phyloP scores from a whole-genome alignment of 2,797 vertebrate genomes.

The Phalloptychus januarius region DNA sequence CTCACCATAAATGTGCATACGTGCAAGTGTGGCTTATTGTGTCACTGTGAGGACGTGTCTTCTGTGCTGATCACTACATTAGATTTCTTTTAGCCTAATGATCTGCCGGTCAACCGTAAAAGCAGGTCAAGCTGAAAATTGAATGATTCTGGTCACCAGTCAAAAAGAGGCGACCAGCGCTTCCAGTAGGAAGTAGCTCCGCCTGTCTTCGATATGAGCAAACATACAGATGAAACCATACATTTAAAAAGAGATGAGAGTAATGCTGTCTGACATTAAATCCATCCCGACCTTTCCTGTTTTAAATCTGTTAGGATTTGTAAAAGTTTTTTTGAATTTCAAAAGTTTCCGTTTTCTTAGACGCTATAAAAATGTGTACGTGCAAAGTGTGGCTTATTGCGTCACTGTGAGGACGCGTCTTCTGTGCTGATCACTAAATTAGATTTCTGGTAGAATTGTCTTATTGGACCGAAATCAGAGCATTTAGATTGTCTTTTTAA shows the following conservation, averaged over 20 bases:
- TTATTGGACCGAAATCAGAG: background rate
- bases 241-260: background rate
- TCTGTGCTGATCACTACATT: background rate
- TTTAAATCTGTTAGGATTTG: background rate
- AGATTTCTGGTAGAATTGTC: background rate
- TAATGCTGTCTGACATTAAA: background rate
- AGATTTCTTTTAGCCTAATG: conserved; percentile 5
- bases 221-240: background rate
- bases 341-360: background rate
- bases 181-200: background rate
- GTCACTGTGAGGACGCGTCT: background rate
- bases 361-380: background rate
- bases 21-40: background rate
- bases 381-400: background rate
- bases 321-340: background rate
- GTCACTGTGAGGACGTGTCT: background rate
- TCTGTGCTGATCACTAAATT: background rate
- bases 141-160: conserved; percentile 5
- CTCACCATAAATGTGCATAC: background rate
- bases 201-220: background rate
- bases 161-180: background rate
- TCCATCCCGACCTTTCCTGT: background rate
- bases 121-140: conserved; percentile 6
- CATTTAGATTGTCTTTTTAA: background rate
- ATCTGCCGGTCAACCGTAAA: background rate